Conservation (phyloP, 2,888 invertebrate species). For the Pristionchus entomophagus region DNA sequence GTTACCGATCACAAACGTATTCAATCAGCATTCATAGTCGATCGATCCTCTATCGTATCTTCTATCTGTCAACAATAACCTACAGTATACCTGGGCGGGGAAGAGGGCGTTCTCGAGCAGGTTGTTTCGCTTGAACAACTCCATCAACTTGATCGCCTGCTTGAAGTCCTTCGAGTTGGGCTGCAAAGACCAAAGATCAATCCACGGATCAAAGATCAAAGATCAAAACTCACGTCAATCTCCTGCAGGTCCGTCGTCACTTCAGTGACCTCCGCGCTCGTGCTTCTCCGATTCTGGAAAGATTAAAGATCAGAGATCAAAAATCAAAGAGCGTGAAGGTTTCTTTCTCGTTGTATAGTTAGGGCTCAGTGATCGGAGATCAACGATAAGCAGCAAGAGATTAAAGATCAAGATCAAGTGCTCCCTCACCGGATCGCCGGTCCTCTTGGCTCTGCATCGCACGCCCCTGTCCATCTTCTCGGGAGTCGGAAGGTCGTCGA, state of each 20-base stretch:
- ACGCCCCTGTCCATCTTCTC: not conserved
- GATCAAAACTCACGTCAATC: not conserved
- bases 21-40: not conserved
- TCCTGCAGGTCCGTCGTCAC: not conserved
- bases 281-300: not conserved
- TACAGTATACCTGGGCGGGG: constrained; percentile 4
- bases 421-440: not conserved
- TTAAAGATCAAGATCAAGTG: not conserved
- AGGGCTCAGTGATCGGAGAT: no score
- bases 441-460: not conserved
- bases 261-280: not conserved
- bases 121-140: constrained; percentile 44
- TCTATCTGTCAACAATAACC: no score
- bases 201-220: not conserved
- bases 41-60: not conserved
- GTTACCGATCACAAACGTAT: not conserved
- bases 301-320: not conserved
- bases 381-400: not conserved
- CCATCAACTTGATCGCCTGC: constrained; percentile 29
- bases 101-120: constrained; percentile 45
- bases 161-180: constrained; percentile 32
- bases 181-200: not conserved
- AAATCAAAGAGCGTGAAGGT: not conserved
- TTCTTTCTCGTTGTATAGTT: no score
- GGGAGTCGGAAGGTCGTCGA: not conserved